These are phyloP conservation scores for Nothobranchius furzeri DNA, from an alignment of 2,113 vertebrate genomes.

Conservation along the genomic window DNA sequence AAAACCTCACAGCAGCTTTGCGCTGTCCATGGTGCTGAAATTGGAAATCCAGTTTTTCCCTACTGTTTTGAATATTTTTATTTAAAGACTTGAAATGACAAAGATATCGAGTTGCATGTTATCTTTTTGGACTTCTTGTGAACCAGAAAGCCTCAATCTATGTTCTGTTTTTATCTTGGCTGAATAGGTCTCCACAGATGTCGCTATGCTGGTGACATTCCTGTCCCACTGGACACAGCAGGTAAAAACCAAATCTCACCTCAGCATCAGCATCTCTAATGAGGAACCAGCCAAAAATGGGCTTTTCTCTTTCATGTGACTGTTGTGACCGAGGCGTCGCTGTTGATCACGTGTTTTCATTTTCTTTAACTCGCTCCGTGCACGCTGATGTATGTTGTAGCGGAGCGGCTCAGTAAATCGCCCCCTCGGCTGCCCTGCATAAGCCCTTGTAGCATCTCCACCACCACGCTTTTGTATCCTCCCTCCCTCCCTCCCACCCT, in stretches of 20 bases:
- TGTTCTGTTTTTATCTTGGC: too few relatives aligned
- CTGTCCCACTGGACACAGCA: slow-evolving; percentile 5
- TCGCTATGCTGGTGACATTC: background rate
- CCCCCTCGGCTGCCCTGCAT: slow-evolving; percentile 51
- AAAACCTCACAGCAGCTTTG: too few relatives aligned
- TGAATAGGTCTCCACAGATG: too few relatives aligned
- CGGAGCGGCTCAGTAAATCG: slow-evolving; percentile 60
- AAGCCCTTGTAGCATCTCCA: slow-evolving; percentile 62
- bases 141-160: too few relatives aligned
- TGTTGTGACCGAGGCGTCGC: slow-evolving; percentile 4
- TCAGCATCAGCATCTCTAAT: slow-evolving; percentile 18
- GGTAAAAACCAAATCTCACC: slow-evolving; percentile 18
- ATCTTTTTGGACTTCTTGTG: too few relatives aligned
- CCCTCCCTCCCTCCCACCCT: slow-evolving; percentile 13
- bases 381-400: slow-evolving; percentile 28
- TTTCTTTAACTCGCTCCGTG: slow-evolving; percentile 14
- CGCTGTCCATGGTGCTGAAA: slow-evolving; percentile 45
- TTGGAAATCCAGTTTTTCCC: background rate
- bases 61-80: background rate
- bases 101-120: background rate
- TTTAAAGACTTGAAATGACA: background rate
- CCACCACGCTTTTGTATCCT: slow-evolving; percentile 43
- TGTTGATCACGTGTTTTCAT: slow-evolving; percentile 2
- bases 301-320: slow-evolving; percentile 11
- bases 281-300: background rate